A percentile compares a stretch with the other conserved stretches of the same genome.
Conservation (phyloP, 2,888 invertebrate species). For the Acleris emargana region DNA sequence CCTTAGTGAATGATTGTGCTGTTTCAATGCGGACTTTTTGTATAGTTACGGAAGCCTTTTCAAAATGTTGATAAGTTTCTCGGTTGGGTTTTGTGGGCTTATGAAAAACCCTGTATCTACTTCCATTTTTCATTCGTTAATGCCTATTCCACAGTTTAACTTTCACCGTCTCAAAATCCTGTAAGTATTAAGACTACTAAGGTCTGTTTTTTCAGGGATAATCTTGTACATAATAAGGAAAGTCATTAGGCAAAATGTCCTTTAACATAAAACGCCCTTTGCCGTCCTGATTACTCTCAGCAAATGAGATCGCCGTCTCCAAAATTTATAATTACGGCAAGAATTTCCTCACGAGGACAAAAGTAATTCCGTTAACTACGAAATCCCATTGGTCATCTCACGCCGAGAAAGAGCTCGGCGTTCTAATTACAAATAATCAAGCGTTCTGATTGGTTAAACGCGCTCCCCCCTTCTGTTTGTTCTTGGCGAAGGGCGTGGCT, state of each 20-base stretch:
- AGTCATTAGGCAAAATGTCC: slow-evolving; percentile 45
- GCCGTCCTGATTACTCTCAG: slow-evolving; percentile 57
- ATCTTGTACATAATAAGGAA: slow-evolving; percentile 15
- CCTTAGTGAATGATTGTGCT: slow-evolving; percentile 78
- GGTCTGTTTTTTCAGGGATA: background rate
- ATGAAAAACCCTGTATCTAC: slow-evolving; percentile 42
- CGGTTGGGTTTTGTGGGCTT: slow-evolving; percentile 66
- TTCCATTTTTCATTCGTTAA: background rate
- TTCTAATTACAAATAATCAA: slow-evolving; percentile 85
- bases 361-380: slow-evolving; percentile 68
- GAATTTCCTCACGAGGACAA: slow-evolving; percentile 59
- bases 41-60: slow-evolving; percentile 36
- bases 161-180: too few relatives aligned
- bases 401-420: slow-evolving; percentile 71
- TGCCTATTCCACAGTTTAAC: too few relatives aligned
- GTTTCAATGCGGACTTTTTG: slow-evolving; percentile 68
- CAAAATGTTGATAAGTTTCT: slow-evolving; percentile 36
- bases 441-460: slow-evolving; percentile 71
- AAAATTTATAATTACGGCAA: slow-evolving; percentile 65
- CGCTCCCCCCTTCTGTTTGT: slow-evolving; percentile 80
- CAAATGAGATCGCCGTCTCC: slow-evolving; percentile 60
- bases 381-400: slow-evolving; percentile 80
- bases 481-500: slow-evolving; percentile 77
- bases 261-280: slow-evolving; percentile 56
- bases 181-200: too few relatives aligned